Percentiles rank a stretch among this genome's conserved stretches.
phyloP scores from a whole-genome alignment of 2,113 vertebrate species.

The Nerophis ophidion region DNA sequence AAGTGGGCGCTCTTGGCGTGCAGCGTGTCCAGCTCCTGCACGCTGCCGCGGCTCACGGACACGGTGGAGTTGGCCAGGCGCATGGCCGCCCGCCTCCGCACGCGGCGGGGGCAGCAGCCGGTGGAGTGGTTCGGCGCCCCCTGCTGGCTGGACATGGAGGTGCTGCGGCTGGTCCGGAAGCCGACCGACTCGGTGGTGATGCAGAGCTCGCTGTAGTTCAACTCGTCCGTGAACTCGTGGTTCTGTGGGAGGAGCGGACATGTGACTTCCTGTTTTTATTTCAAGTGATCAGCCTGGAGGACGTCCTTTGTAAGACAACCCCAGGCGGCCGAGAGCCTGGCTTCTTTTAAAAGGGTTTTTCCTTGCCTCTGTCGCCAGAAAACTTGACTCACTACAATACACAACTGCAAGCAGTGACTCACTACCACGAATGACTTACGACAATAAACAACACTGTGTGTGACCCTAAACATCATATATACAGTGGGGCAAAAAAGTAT shows the following conservation, averaged over 20 bases:
- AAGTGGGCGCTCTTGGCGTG: conserved; percentile 64
- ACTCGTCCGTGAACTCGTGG: conserved; percentile 85
- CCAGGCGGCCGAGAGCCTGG: no score
- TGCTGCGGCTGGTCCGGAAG: conserved; percentile 83
- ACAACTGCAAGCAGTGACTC: neutral
- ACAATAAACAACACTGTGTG: no score
- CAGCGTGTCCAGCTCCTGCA: conserved; percentile 84
- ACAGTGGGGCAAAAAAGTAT: no score
- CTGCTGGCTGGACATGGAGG: conserved; percentile 84
- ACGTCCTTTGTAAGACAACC: no score
- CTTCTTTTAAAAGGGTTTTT: no score
- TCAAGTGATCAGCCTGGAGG: neutral
- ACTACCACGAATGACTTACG: no score
- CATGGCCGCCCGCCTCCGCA: conserved; percentile 78
- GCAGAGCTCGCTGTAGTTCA: conserved; percentile 82
- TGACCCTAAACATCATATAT: no score
- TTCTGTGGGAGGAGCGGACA: conserved; percentile 59
- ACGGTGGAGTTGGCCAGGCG: conserved; percentile 84
- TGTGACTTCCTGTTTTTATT: no score
- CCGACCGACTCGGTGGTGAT: conserved; percentile 78
- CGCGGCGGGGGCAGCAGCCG: conserved; percentile 78
- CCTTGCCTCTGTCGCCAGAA: no score
- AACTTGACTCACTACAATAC: neutral
- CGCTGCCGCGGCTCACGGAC: conserved; percentile 81
- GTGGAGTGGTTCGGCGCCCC: conserved; percentile 66